Percentiles rank a stretch among this genome's conserved stretches.
These are phyloP conservation scores for Allolobophora icterica DNA, from an alignment of 2,888 invertebrate genomes.

Conservation along the genomic window DNA sequence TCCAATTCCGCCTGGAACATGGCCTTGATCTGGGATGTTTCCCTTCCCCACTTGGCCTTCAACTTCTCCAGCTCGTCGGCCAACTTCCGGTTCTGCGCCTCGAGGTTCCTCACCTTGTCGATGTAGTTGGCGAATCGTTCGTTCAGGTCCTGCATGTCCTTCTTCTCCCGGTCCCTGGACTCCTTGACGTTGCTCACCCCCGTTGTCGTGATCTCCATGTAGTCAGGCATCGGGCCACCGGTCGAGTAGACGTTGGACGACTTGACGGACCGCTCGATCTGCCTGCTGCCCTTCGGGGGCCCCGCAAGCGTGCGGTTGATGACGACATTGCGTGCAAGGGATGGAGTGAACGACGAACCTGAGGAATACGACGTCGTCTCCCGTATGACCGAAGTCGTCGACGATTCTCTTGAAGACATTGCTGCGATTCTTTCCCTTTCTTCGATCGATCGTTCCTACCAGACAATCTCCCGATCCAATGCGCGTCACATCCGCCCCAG, in stretches of 20 bases:
- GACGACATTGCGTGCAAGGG: not conserved
- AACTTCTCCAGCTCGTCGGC: constrained; percentile 62
- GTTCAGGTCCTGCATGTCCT: constrained; percentile 68
- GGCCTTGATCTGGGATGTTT: constrained; percentile 61
- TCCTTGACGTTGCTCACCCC: constrained; percentile 59
- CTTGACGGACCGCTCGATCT: not conserved
- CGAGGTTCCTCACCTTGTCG: constrained; percentile 66
- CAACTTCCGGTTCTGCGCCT: constrained; percentile 65
- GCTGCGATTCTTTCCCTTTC: not conserved
- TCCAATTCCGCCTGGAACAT: constrained; percentile 67
- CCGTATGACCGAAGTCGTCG: constrained; percentile 18
- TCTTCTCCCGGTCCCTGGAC: constrained; percentile 67
- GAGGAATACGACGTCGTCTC: not conserved
- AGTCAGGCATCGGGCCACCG: not conserved
- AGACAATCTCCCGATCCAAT: not conserved
- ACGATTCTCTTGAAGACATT: not conserved
- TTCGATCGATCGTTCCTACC: not conserved
- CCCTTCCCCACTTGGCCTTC: constrained; percentile 52
- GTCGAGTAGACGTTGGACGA: not conserved
- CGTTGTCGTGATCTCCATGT: constrained; percentile 29
- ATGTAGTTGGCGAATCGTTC: constrained; percentile 69
- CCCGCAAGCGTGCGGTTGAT: not conserved
- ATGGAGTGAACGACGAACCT: not conserved
- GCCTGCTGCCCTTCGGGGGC: not conserved
- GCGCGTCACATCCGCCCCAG: not conserved